Evolutionary conservation across 2,888 invertebrate species (phyloP).

Genomic region (Tuta absoluta): DNA sequence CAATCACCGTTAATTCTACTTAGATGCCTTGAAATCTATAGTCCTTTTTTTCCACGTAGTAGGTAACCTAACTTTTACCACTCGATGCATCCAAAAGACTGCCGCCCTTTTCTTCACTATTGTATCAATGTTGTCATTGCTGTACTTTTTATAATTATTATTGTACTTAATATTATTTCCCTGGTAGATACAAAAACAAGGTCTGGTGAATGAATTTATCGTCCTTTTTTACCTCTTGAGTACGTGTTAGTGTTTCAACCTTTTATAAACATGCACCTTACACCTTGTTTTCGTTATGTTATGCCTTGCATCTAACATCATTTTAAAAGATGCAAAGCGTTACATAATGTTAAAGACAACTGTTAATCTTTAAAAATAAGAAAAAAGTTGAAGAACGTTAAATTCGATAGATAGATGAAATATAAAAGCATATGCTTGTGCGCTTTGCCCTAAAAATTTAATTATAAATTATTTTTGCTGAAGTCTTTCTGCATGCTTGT

Average conservation of each 20-base stretch:
- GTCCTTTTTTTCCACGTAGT: conserved; percentile 46
- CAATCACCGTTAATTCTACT: conserved; percentile 46
- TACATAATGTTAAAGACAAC: background rate
- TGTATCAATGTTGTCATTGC: conserved; percentile 78
- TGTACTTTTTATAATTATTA: conserved; percentile 39
- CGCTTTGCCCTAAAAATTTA: conserved; percentile 11
- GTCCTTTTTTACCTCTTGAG: conserved; percentile 27
- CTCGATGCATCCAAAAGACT: conserved; percentile 72
- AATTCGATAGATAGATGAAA: background rate
- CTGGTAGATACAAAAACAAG: conserved; percentile 40
- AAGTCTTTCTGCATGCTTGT: conserved; percentile 21
- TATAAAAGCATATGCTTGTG: conserved; percentile 10
- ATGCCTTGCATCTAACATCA: conserved; percentile 11
- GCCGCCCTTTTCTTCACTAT: conserved; percentile 80
- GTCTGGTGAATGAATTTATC: conserved; percentile 32
- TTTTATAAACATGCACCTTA: conserved; percentile 20
- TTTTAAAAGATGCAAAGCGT: conserved; percentile 11
- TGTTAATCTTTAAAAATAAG: background rate
- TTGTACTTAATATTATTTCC: conserved; percentile 38
- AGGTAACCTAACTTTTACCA: conserved; percentile 54
- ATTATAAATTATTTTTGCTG: conserved; percentile 22
- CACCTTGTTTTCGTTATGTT: conserved; percentile 23
- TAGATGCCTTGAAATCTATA: conserved; percentile 42
- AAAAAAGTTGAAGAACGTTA: background rate
- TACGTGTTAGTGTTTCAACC: conserved; percentile 5